phyloP scores from a whole-genome alignment of 2,113 vertebrate species.

The Diadophis punctatus region DNA sequence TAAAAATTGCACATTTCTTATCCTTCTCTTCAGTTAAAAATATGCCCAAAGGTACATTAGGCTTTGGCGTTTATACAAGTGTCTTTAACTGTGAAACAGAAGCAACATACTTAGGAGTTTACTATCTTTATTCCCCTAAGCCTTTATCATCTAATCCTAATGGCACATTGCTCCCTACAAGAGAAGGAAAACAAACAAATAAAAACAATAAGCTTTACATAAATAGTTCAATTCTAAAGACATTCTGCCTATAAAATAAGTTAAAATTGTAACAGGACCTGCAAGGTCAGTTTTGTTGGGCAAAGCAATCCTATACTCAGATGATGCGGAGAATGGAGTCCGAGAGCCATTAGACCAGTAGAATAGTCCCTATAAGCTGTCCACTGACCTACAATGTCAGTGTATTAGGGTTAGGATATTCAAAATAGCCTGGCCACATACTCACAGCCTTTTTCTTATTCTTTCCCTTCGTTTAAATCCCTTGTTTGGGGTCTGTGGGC shows the following conservation, averaged over 20 bases:
- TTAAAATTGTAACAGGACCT: slow-evolving; percentile 63
- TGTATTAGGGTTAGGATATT: neutral
- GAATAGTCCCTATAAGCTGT: neutral
- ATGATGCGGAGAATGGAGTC: neutral
- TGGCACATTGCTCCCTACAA: slow-evolving; percentile 51
- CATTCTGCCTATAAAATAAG: slow-evolving; percentile 70
- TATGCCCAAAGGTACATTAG: slow-evolving; percentile 24
- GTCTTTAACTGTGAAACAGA: slow-evolving; percentile 45
- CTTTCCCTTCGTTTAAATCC: neutral
- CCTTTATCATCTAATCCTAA: slow-evolving; percentile 45
- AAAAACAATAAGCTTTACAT: slow-evolving; percentile 54
- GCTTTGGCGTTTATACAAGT: slow-evolving; percentile 34
- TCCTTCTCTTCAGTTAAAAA: slow-evolving; percentile 46
- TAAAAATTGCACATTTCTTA: slow-evolving; percentile 42
- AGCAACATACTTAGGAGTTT: slow-evolving; percentile 39
- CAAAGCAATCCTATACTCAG: neutral
- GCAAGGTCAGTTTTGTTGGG: slow-evolving; percentile 60
- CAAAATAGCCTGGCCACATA: neutral
- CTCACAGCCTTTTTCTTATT: neutral
- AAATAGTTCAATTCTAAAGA: slow-evolving; percentile 63
- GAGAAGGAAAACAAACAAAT: slow-evolving; percentile 5
- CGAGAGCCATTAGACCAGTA: neutral
- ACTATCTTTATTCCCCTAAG: slow-evolving; percentile 36
- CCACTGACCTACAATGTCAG: neutral
- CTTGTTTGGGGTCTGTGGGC: neutral